phyloP scores from a whole-genome alignment of 2,113 vertebrate genomes.

The Odontophorus gujanensis region DNA sequence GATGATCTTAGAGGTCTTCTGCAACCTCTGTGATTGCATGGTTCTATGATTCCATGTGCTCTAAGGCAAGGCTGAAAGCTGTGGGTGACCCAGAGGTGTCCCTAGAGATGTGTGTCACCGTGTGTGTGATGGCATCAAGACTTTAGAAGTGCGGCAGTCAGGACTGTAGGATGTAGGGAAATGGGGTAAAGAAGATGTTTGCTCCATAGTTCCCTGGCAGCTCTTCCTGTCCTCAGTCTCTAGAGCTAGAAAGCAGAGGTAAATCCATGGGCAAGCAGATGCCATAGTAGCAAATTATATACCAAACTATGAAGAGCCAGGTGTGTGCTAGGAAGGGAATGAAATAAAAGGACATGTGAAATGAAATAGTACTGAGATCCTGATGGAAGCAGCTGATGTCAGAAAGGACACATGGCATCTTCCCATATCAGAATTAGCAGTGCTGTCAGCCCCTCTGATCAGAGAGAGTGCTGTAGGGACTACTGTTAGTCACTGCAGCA shows the following conservation, averaged over 20 bases:
- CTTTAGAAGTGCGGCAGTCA: not conserved
- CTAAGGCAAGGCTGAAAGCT: not conserved
- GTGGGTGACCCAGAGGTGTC: not conserved
- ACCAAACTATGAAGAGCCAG: not conserved
- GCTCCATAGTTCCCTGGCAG: not conserved
- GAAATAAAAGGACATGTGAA: not conserved
- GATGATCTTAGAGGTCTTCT: too few species aligned
- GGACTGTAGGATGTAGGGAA: not conserved
- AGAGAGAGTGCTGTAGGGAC: not conserved
- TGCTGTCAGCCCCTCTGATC: not conserved
- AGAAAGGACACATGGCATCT: not conserved
- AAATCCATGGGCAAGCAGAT: not conserved
- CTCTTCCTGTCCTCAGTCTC: not conserved
- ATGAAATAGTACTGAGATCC: not conserved
- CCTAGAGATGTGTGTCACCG: not conserved
- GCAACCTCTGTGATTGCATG: too few species aligned
- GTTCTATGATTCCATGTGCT: not conserved
- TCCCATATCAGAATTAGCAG: rapidly evolving
- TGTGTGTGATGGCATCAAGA: not conserved
- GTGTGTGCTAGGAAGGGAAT: not conserved
- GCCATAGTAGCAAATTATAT: rapidly evolving
- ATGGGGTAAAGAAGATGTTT: not conserved
- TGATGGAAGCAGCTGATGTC: not conserved
- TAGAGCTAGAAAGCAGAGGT: not conserved
- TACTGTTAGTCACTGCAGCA: rapidly evolving